Conservation (phyloP, 2,888 invertebrate species). For the Salticus scenicus region DNA sequence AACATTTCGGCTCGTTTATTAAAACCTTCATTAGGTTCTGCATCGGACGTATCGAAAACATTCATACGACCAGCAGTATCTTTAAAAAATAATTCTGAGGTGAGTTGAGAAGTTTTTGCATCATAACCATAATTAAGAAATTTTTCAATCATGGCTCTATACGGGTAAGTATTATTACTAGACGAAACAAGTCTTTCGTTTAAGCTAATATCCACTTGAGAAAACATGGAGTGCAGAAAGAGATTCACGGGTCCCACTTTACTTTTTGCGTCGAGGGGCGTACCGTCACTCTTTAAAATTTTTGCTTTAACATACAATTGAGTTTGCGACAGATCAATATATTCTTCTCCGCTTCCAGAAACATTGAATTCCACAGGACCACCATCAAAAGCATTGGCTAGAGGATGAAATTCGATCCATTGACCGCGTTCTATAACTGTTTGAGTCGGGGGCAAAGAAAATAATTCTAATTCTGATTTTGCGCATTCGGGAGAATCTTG, state of each 20-base stretch:
- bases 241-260: constrained; percentile 23
- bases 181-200: constrained; percentile 22
- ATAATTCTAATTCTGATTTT: constrained; percentile 19
- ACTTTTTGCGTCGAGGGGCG: neutral
- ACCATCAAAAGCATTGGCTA: constrained; percentile 29
- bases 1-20: neutral
- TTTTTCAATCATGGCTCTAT: constrained; percentile 30
- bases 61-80: too few relatives aligned
- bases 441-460: constrained; percentile 20
- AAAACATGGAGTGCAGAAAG: constrained; percentile 26
- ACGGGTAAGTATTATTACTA: constrained; percentile 22
- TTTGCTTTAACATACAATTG: constrained; percentile 29
- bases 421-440: constrained; percentile 22
- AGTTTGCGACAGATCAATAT: constrained; percentile 36
- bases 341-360: constrained; percentile 37
- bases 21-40: neutral
- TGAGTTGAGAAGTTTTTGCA: constrained; percentile 22
- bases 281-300: constrained; percentile 14
- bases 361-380: constrained; percentile 14
- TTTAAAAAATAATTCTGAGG: too few relatives aligned
- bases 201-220: constrained; percentile 8
- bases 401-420: constrained; percentile 30
- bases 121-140: constrained; percentile 27
- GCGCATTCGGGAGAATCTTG: constrained; percentile 31
- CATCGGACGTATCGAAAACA: too few relatives aligned